A percentile compares a stretch with the other conserved stretches of the same genome.
These are phyloP conservation scores for Brachionus rubens DNA, from an alignment of 1,140 invertebrate species.

Conservation along the genomic window DNA sequence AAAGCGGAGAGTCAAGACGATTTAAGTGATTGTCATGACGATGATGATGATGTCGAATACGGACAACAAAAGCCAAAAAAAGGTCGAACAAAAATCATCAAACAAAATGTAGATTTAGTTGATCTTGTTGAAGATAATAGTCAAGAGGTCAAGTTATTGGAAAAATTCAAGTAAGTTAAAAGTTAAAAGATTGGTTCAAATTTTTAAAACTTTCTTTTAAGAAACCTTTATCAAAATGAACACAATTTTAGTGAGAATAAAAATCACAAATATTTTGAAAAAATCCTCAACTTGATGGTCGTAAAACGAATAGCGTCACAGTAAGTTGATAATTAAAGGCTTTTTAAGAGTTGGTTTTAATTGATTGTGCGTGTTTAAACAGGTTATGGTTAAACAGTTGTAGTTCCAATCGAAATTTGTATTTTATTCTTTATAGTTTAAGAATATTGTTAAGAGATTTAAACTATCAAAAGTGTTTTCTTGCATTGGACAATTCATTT, in stretches of 20 bases:
- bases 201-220: too few species aligned
- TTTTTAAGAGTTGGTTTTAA: neutral
- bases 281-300: neutral
- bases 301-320: neutral
- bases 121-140: neutral
- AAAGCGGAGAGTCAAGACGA: constrained; percentile 36
- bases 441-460: constrained; percentile 18
- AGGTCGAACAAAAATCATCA: neutral
- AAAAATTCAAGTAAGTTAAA: constrained; percentile 5
- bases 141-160: neutral
- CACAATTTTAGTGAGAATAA: neutral
- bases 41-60: constrained; percentile 40
- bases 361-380: too few species aligned
- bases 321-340: neutral
- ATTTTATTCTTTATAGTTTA: constrained; percentile 7
- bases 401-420: constrained; percentile 26
- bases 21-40: constrained; percentile 29
- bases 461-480: neutral
- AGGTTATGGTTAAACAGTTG: constrained; percentile 24
- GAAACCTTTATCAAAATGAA: constrained; percentile 5
- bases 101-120: neutral
- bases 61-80: neutral
- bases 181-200: too few species aligned
- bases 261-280: constrained; percentile 5
- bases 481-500: neutral